Percentiles rank a stretch among this genome's conserved stretches.
Evolutionary conservation across 2,113 vertebrate genomes (phyloP).

Genomic region (Orientallactaga bullata): DNA sequence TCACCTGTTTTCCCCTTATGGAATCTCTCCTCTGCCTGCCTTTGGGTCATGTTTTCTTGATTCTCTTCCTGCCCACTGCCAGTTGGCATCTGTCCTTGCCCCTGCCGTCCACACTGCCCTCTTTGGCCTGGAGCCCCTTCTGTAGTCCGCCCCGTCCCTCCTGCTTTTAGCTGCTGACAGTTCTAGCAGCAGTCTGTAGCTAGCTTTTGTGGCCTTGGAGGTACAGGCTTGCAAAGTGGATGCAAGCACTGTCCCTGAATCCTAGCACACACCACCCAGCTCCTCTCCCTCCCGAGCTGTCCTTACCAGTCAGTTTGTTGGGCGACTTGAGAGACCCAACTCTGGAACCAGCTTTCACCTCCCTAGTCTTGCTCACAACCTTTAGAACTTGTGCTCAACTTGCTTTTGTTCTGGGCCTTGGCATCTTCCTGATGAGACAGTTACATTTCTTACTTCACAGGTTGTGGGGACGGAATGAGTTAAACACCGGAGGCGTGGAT

Average conservation of each 20-base stretch:
- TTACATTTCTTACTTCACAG: neutral
- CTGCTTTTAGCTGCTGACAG: neutral
- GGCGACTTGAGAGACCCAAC: neutral
- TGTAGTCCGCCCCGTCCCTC: neutral
- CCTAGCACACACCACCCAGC: neutral
- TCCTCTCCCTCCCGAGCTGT: neutral
- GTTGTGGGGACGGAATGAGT: neutral
- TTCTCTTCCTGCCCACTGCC: neutral
- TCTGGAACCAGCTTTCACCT: neutral
- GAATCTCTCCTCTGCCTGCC: neutral
- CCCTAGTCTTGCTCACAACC: neutral
- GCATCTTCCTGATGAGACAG: neutral
- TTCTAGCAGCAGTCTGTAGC: neutral
- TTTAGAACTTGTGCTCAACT: neutral
- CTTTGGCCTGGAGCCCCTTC: neutral
- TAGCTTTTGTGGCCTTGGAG: neutral
- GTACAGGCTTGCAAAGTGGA: neutral
- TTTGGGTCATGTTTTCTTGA: slow-evolving; percentile 11
- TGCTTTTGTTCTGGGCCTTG: neutral
- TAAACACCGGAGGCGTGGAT: neutral
- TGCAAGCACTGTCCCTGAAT: neutral
- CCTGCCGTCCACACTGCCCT: neutral
- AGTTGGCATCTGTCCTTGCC: neutral
- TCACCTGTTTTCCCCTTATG: neutral
- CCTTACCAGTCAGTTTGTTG: neutral